Base-by-base conservation (phyloP, 1,140 invertebrate genomes). In the Trinorchestia longiramus region DNA sequence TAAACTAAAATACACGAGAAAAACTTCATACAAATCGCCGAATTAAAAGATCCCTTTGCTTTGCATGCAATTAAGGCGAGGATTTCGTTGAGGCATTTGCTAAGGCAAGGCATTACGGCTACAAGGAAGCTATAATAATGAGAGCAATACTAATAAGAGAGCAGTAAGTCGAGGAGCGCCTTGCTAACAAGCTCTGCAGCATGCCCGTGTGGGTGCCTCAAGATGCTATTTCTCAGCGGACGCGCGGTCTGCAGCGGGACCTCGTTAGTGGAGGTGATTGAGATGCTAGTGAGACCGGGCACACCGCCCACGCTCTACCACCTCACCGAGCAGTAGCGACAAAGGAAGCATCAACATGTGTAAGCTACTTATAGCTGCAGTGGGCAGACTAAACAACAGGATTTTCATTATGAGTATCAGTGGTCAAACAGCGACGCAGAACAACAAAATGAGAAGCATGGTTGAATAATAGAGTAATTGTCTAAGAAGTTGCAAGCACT, bases 191-290 rank as follows among this genome's bases (percentile, higher is more conserved):
- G 62, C 15, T 53, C 62, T 15, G 62, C 15, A 77, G 62, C 62
- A 28, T 77, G 62, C 15, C 15, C 62, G 62, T 28, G 15, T 77
- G 62, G 62, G 47, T 53, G 47, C 47, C 62, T 77, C 15, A 28
- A 77, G 62, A 77, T 77, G 62, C 62, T 77, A 77, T 77, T 77
- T 77, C 62, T 77, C 62, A n/a, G n/a, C n/a, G n/a, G n/a, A n/a
- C 62, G 62, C 47, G 6, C 47, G 62, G 1, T 15, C 11, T 15
- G 62, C 62, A 77, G 47, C 62, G 62, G 62, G 62, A 77, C 15
- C 62, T 77, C 62, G 62, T 77, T 77, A 77, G 62, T 36, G 62
- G 15, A 77, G 11, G 62, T 77, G 62, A 77, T 77, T 77, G 62
- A 77, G 62, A 77, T 23, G 62, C 62, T 11, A 77, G 62, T 53